phyloP scores from a whole-genome alignment of 2,797 vertebrate genomes.

The Bufotes viridis region DNA sequence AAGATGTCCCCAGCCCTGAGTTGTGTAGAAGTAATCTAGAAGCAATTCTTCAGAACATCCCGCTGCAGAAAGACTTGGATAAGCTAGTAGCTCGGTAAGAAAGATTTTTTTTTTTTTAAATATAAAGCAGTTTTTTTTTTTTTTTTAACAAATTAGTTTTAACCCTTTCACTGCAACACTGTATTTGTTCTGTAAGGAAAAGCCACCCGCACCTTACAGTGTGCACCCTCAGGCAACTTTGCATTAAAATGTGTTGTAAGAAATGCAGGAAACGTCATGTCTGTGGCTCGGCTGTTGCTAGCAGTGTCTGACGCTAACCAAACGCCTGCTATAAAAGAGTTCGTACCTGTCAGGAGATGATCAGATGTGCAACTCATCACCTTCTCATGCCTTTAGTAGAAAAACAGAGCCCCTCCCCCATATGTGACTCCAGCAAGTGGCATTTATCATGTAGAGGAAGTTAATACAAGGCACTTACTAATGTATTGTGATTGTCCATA shows the following conservation, averaged over 20 bases:
- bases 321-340: background rate
- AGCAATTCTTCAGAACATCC: slow-evolving; percentile 79
- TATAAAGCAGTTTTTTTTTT: background rate
- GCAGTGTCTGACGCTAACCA: background rate
- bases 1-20: slow-evolving; percentile 61
- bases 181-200: too few species aligned
- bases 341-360: background rate
- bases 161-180: background rate
- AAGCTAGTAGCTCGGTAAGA: slow-evolving; percentile 81
- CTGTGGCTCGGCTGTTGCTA: background rate
- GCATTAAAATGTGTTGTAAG: background rate
- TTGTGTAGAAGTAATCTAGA: slow-evolving; percentile 73
- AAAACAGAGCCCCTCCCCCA: too few species aligned
- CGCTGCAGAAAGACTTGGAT: slow-evolving; percentile 81
- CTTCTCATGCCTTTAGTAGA: too few species aligned
- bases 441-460: too few species aligned
- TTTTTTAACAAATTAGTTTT: background rate
- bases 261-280: background rate
- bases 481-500: too few species aligned
- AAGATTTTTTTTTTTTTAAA: background rate
- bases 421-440: too few species aligned
- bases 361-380: too few species aligned
- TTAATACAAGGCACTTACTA: too few species aligned
- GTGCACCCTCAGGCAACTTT: background rate
- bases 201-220: background rate